Evolutionary conservation across 2,113 vertebrate species (phyloP).

Genomic region (Notarius lentiginosus): DNA sequence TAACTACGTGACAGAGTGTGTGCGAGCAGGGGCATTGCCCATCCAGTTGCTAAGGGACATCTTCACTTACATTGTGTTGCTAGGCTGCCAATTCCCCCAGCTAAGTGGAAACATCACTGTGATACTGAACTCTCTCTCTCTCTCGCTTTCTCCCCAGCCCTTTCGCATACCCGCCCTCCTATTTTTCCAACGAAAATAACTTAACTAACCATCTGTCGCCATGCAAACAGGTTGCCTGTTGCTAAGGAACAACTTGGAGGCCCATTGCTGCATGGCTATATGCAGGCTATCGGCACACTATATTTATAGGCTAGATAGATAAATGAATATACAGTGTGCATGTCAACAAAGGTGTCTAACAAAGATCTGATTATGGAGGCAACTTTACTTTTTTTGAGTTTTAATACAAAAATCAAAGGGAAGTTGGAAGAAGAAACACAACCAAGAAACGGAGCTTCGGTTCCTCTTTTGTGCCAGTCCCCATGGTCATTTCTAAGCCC

Average conservation of each 20-base stretch:
- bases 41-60: constrained; percentile 74
- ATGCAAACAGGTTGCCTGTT: constrained; percentile 74
- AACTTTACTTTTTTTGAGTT: not conserved
- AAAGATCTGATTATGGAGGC: not conserved
- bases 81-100: constrained; percentile 75
- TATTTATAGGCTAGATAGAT: constrained; percentile 36
- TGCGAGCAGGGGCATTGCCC: constrained; percentile 31
- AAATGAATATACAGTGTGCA: constrained; percentile 17
- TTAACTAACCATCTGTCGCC: constrained; percentile 77
- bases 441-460: not conserved
- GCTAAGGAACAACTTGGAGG: constrained; percentile 74
- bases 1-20: constrained; percentile 1
- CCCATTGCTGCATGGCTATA: constrained; percentile 42
- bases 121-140: constrained; percentile 27
- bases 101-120: constrained; percentile 65
- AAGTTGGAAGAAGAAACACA: not conserved
- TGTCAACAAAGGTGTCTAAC: not conserved
- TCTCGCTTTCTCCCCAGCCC: constrained; percentile 41
- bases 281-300: constrained; percentile 24
- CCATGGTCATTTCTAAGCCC: not conserved
- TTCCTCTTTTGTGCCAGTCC: not conserved
- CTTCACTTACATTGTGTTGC: constrained; percentile 75
- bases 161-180: constrained; percentile 52
- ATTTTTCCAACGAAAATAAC: constrained; percentile 75
- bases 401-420: not conserved